Conservation (phyloP, 2,113 vertebrate genomes). For the Coryphaenoides rupestris region DNA sequence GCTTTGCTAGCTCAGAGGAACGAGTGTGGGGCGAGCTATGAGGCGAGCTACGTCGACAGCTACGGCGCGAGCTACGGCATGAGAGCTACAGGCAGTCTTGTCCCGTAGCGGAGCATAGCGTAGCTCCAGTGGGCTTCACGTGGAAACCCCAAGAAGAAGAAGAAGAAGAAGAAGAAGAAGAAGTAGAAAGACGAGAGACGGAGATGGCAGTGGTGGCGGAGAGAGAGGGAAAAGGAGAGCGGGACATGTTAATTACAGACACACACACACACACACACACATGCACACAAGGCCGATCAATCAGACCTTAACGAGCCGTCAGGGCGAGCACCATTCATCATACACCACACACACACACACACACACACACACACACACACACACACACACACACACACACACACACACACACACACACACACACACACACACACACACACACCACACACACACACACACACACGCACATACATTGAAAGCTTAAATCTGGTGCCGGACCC, state of each 20-base stretch:
- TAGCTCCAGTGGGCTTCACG: background rate
- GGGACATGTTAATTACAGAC: constrained; percentile 62
- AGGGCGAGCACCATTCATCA: constrained; percentile 59
- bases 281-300: constrained; percentile 51
- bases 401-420: too few relatives aligned
- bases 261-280: constrained; percentile 38
- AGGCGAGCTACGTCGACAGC: too few relatives aligned
- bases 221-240: constrained; percentile 21
- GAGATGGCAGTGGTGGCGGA: constrained; percentile 14
- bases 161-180: too few relatives aligned
- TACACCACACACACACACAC: too few relatives aligned
- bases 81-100: too few relatives aligned
- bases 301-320: constrained; percentile 63
- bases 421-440: too few relatives aligned
- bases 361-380: too few relatives aligned
- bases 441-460: too few relatives aligned
- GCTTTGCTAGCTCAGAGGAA: background rate
- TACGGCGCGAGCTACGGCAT: too few relatives aligned
- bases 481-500: constrained; percentile 58
- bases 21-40: too few relatives aligned
- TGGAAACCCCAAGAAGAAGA: background rate
- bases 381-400: too few relatives aligned
- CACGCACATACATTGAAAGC: constrained; percentile 56
- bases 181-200: background rate
- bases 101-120: too few relatives aligned